Evolutionary conservation across 2,888 invertebrate genomes (phyloP), one percentile per base, ranked within the genome.

Genomic region (Drosophila paracracens): DNA sequence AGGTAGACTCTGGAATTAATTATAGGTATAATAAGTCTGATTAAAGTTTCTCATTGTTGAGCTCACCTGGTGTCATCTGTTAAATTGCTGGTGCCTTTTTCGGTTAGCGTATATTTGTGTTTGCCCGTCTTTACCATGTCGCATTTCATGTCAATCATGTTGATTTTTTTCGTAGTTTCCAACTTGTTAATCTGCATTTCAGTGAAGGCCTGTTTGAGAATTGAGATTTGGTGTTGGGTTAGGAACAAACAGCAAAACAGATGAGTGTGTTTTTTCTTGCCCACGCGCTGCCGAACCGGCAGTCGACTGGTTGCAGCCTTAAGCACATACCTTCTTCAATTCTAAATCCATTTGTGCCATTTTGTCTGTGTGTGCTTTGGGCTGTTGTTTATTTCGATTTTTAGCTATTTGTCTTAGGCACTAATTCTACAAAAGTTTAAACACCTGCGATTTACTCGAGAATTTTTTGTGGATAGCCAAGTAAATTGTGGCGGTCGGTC

Each of bases 131-230:
- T 95, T n/a, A 96, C 93, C 66, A 94, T 94, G 61, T 97, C 96
- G 70, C 96, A 96, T 57, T 91, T 96, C 50, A 96, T 93, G 92
- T 97, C 97, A 2, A 96, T 95, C 87, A 97, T 93, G 85, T 95
- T 95, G 59, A 97, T 93, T 92, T 97, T 96, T 88, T 96, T 96
- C 38, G 95, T 94, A 0, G 97, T 96, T 80, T 96, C 96, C 66
- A 96, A 94, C 94, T 96, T 95, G 92, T 97, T 97, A 51, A 95
- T 94, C 91, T 97, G 97, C 83, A 97, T 94, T 88, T 97, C 97
- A 63, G 95, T 94, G 89, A 97, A 97, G 10, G 97, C 97, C 95
- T 95, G 51, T 18, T 27, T 5, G 18, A 50, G 27, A 35, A 16
- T 27, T 6, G n/a, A 50, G 31, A 35, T 53, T 54, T 35, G 21